These are phyloP conservation scores for Salvelinus alpinus DNA, from an alignment of 2,113 vertebrate species.

Conservation along the genomic window DNA sequence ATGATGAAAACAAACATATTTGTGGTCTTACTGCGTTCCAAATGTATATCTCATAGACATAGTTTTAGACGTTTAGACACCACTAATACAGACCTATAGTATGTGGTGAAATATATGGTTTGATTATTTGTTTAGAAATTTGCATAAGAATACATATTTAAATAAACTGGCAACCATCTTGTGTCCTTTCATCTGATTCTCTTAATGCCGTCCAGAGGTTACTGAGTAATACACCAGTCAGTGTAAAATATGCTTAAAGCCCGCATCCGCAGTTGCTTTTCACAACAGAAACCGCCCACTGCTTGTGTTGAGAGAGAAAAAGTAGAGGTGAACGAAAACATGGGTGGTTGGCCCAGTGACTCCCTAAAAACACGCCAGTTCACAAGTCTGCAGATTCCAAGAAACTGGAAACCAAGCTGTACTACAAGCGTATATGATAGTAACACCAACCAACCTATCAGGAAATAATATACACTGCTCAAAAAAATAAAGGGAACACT, in stretches of 20 bases:
- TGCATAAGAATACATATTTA: neutral
- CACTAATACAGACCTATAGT: neutral
- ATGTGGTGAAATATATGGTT: too few species aligned
- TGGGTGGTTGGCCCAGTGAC: too few species aligned
- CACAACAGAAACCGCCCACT: too few species aligned
- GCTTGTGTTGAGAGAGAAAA: neutral
- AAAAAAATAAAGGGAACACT: too few species aligned
- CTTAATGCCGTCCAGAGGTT: neutral
- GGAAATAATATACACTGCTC: neutral
- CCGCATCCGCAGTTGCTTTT: too few species aligned
- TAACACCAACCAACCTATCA: neutral
- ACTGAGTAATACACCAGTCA: neutral
- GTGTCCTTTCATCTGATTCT: neutral
- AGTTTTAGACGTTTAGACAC: neutral
- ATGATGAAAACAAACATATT: neutral
- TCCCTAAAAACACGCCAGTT: constrained; percentile 44
- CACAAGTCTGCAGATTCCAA: constrained; percentile 90
- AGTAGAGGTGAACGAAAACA: too few species aligned
- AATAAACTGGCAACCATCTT: neutral
- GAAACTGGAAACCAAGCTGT: constrained; percentile 87
- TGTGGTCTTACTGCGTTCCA: neutral
- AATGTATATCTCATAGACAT: neutral
- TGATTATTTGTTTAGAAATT: neutral
- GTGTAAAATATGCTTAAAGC: too few species aligned
- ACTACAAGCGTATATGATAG: constrained; percentile 84